These are phyloP conservation scores for Trichonephila clavipes DNA, from an alignment of 1,140 invertebrate genomes.

Conservation along the genomic window DNA sequence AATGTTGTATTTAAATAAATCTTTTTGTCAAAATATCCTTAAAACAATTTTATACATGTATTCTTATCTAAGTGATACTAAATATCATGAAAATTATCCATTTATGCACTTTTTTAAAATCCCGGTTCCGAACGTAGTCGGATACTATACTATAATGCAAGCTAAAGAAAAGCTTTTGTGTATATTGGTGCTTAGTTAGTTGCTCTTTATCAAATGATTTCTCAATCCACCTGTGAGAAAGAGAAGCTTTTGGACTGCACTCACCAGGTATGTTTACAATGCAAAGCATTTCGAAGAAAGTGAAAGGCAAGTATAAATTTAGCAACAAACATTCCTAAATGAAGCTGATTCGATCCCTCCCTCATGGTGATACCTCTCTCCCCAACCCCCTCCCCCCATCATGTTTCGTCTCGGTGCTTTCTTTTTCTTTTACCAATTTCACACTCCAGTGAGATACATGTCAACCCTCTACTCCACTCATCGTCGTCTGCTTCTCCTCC, in stretches of 20 bases:
- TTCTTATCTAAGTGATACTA: no score
- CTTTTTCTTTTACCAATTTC: slow-evolving; percentile 10
- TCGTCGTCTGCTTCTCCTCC: not conserved
- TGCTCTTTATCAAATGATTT: no score
- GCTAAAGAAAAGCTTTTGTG: no score
- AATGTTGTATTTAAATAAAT: no score
- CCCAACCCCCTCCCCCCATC: not conserved
- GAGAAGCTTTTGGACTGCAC: not conserved
- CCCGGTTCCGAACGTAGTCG: no score
- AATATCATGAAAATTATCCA: no score
- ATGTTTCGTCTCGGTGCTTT: not conserved
- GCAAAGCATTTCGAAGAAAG: not conserved
- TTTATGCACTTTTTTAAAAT: no score
- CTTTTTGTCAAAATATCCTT: no score
- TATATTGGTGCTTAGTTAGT: no score
- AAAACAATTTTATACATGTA: no score
- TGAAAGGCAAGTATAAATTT: not conserved
- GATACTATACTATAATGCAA: no score
- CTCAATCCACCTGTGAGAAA: no score
- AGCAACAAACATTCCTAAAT: not conserved
- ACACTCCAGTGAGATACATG: not conserved
- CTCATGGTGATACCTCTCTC: not conserved
- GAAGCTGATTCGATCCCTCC: not conserved
- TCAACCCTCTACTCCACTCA: not conserved
- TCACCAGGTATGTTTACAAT: not conserved